A percentile compares a stretch with the other conserved stretches of the same genome.
phyloP scores from a whole-genome alignment of 35 echinoderm and acorn worm species.

The Heliocidaris tuberculata region DNA sequence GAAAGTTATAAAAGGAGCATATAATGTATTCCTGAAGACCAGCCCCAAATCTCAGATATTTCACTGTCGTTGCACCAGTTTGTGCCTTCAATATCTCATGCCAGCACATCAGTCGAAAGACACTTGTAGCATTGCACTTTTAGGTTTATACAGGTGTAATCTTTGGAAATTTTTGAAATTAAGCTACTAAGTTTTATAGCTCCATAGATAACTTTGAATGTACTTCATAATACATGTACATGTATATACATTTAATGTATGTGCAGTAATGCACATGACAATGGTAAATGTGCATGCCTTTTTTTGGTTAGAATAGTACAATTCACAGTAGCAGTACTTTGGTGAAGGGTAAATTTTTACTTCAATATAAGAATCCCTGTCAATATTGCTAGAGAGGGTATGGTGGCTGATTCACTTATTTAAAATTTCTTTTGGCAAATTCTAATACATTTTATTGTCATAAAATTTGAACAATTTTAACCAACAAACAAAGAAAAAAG shows the following conservation, averaged over 20 bases:
- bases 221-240: neutral
- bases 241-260: too few species aligned
- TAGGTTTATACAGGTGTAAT: neutral
- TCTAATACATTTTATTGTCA: too few species aligned
- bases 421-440: too few species aligned
- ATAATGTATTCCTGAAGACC: neutral
- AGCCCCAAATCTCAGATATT: neutral
- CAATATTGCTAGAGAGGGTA: too few species aligned
- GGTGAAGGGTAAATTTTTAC: too few species aligned
- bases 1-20: neutral
- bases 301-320: too few species aligned
- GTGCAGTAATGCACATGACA: neutral
- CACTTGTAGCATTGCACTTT: neutral
- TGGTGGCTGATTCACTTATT: too few species aligned
- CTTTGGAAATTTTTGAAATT: neutral
- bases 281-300: neutral
- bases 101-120: neutral
- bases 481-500: too few species aligned
- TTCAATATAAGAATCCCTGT: too few species aligned
- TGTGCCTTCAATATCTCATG: neutral
- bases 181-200: neutral
- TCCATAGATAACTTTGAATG: neutral
- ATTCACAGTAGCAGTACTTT: too few species aligned
- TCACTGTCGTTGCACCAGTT: neutral
- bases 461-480: too few species aligned